Evolutionary conservation across 53 echinoderm and acorn worm species (phyloP), one percentile per base, ranked within the genome.

Genomic region (Holothuria leucospilota): DNA sequence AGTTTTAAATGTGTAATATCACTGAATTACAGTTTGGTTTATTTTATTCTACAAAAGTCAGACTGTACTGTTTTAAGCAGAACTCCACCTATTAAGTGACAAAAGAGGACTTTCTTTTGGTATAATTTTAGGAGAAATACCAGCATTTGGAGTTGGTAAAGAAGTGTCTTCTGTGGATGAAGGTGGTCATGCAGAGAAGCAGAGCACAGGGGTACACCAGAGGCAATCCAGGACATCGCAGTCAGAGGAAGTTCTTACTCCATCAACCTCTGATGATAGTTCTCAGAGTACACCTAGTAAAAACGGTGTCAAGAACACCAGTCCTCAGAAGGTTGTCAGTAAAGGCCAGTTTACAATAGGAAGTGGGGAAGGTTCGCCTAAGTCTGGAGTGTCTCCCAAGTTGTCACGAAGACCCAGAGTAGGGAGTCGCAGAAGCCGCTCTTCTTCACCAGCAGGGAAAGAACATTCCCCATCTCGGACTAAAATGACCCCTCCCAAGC

Each of bases 261-360:
- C 49, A 21, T 12, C 84, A 10, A 25, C 84, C 30, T 40, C 84
- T 21, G 39, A 38, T 1, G 84, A 83, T 49, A 66, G 67, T 42
- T 62, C 82, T 29, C 61, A 60, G 61, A 83, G 84, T 41, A 65
- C 84, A 39, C 84, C 84, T 13, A 27, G 23, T 29, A 83, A 29
- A 42, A 66, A 41, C 13, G 80, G 61, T 53, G 34, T 18, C 20
- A 83, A 41, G 21, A 24, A 83, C 68, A 67, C 84, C 20, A 95
- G 88, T 61, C 92, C 95, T 53, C 96, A 96, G 53, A 82, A 90
- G 71, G 25, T 83, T 64, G 90, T 90, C 26, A 82, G 89, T 15
- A 91, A 94, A 77, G 91, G 94, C 23, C 93, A 95, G 61, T 96
- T 96, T 68, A 89, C 91, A 5, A 96, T 96, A 28, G 96, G 96